These are phyloP conservation scores for Drosophila ezoana DNA, from an alignment of 2,888 invertebrate species.

Conservation along the genomic window DNA sequence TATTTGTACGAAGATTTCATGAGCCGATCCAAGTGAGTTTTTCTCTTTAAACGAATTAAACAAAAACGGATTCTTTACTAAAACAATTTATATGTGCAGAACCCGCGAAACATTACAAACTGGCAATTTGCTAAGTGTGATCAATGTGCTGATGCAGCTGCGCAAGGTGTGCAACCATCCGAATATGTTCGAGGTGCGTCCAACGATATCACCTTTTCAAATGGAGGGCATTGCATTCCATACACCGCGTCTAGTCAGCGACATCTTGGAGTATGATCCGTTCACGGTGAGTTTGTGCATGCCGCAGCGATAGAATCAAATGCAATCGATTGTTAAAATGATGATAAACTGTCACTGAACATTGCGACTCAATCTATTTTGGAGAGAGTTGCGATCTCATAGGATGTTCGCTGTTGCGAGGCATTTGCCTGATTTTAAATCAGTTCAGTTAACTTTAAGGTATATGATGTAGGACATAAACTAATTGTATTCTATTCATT, in stretches of 20 bases:
- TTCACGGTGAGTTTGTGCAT: conserved; percentile 87
- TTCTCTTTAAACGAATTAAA: neutral
- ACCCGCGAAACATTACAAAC: conserved; percentile 96
- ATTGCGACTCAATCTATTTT: conserved; percentile 83
- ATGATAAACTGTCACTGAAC: conserved; percentile 83
- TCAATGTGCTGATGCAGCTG: conserved; percentile 98
- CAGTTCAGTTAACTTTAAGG: neutral
- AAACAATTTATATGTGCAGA: conserved; percentile 85
- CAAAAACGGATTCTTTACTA: neutral
- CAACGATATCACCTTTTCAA: conserved; percentile 97
- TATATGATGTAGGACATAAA: neutral
- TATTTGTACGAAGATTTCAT: conserved; percentile 99
- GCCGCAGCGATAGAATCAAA: conserved; percentile 1
- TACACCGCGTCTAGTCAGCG: conserved; percentile 90
- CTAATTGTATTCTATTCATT: conserved; percentile 1
- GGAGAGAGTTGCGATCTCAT: conserved; percentile 72
- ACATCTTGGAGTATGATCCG: conserved; percentile 90
- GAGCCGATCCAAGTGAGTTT: conserved; percentile 94
- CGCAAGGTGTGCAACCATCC: conserved; percentile 99
- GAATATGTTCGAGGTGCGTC: conserved; percentile 98
- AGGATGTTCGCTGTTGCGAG: conserved; percentile 84
- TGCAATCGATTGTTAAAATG: conserved; percentile 56
- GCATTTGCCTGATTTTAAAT: conserved; percentile 83
- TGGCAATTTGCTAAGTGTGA: conserved; percentile 97
- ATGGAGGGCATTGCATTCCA: conserved; percentile 90